Conservation (phyloP, 30 jellyfish, hydroid and myxozoan species). For the Pelagia noctiluca region DNA sequence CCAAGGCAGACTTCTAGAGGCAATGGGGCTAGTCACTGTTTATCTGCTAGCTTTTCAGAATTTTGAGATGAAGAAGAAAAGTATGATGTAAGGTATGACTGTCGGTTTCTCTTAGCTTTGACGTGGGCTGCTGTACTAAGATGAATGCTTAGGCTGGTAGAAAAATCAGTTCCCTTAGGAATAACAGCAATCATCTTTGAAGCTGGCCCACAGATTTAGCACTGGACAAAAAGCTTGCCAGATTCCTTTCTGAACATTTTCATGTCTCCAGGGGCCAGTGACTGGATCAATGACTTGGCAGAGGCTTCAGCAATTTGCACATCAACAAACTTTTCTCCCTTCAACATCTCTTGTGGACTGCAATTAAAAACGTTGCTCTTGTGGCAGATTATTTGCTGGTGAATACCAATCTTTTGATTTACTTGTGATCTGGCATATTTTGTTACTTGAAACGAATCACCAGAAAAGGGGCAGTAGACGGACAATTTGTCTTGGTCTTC, state of each 20-base stretch:
- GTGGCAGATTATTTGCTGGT: not conserved
- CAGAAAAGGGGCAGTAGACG: not conserved
- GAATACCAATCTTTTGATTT: not conserved
- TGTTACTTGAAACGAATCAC: not conserved
- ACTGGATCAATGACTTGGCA: constrained; percentile 6
- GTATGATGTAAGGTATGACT: not conserved
- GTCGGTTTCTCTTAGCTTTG: not conserved
- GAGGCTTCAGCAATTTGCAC: constrained; percentile 5
- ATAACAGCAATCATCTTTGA: not conserved
- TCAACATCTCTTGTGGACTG: constrained; percentile 3
- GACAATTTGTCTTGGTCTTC: not conserved
- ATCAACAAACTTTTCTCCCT: not conserved
- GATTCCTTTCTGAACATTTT: not conserved
- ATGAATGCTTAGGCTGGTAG: not conserved
- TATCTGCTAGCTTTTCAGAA: not conserved
- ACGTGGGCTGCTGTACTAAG: not conserved
- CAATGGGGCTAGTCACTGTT: not conserved
- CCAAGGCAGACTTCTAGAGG: not conserved
- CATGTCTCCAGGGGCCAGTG: constrained; percentile 1
- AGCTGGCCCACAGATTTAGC: not conserved
- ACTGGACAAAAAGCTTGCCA: not conserved
- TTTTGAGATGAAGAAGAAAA: not conserved
- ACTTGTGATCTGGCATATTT: not conserved
- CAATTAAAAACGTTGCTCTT: not conserved
- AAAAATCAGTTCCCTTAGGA: not conserved